Evolutionary conservation across 2,888 invertebrate species (phyloP), one percentile per base, ranked within the genome.

Genomic region (Aphrophora alni): DNA sequence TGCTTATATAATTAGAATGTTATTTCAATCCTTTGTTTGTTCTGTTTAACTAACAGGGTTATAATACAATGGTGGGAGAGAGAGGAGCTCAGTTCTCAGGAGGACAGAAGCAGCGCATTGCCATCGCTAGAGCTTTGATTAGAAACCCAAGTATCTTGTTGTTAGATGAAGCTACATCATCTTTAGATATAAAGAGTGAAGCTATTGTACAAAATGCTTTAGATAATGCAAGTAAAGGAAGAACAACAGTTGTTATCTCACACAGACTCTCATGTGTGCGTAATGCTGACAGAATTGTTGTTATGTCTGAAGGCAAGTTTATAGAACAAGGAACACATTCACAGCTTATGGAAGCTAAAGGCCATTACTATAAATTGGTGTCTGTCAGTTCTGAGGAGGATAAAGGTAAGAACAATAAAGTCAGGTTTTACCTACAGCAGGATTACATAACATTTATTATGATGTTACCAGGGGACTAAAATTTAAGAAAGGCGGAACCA

Each of bases 151-250:
- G n/a, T n/a, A n/a, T n/a, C n/a, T n/a, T n/a, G n/a, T n/a, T n/a
- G n/a, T n/a, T n/a, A n/a, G n/a, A 96, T 85, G 96, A 96, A 87
- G 96, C 95, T 0, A 97, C 96, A 0, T 95, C 95, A 0, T 96
- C 96, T 0, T 88, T 96, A 84, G 96, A 96, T 89, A 92, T 94
- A 1, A 86, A 90, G 91, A 10, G 94, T 93, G n/a, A n/a, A n/a
- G n/a, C n/a, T n/a, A n/a, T n/a, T n/a, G n/a, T n/a, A n/a, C n/a
- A n/a, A n/a, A n/a, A n/a, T n/a, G n/a, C n/a, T n/a, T n/a, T n/a
- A n/a, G n/a, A n/a, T n/a, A n/a, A n/a, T n/a, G n/a, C n/a, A 1
- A 92, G 93, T 86, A 89, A 92, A 89, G 94, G 93, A 73, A 90
- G 95, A 78, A 95, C 95, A 0, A 95, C 95, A 0, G 90, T 95